Percentiles rank a stretch among this genome's conserved stretches.
Evolutionary conservation across 2,888 invertebrate species (phyloP).

Genomic region (Sminthurides aquaticus): DNA sequence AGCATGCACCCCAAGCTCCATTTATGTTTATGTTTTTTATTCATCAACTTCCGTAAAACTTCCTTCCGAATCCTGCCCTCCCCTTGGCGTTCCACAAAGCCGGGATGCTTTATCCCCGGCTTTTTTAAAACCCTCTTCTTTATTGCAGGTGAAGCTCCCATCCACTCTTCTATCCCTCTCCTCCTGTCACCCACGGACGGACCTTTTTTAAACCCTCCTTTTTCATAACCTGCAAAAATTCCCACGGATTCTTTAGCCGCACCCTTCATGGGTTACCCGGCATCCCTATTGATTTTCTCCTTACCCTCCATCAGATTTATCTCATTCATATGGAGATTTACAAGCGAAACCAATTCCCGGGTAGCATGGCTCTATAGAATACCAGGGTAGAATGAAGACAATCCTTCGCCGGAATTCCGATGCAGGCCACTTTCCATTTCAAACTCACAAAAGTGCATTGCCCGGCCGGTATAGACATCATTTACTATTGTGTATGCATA

Average conservation of each 20-base stretch:
- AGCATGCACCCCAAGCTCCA: too few relatives aligned
- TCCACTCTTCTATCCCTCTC: too few relatives aligned
- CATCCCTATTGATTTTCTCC: too few relatives aligned
- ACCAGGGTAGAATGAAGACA: too few relatives aligned
- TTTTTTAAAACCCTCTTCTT: neutral
- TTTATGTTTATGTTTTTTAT: slow-evolving; percentile 7
- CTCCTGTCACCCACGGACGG: neutral
- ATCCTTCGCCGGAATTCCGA: neutral
- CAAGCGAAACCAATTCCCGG: neutral
- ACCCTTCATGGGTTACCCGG: neutral
- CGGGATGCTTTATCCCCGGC: neutral
- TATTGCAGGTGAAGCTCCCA: too few relatives aligned
- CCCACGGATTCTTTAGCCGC: slow-evolving; percentile 23
- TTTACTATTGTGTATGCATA: too few relatives aligned
- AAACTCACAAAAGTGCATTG: neutral
- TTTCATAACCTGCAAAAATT: slow-evolving; percentile 30
- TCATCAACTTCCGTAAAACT: neutral
- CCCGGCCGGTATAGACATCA: too few relatives aligned
- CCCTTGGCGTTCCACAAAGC: neutral
- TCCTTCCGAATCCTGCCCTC: neutral
- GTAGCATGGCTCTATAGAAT: too few relatives aligned
- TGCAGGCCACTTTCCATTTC: neutral
- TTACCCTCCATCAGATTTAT: slow-evolving; percentile 10
- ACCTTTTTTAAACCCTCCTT: slow-evolving; percentile 3
- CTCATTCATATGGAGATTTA: slow-evolving; percentile 22